Conservation (phyloP, 1,140 invertebrate species). For the Trissolcus basalis region DNA sequence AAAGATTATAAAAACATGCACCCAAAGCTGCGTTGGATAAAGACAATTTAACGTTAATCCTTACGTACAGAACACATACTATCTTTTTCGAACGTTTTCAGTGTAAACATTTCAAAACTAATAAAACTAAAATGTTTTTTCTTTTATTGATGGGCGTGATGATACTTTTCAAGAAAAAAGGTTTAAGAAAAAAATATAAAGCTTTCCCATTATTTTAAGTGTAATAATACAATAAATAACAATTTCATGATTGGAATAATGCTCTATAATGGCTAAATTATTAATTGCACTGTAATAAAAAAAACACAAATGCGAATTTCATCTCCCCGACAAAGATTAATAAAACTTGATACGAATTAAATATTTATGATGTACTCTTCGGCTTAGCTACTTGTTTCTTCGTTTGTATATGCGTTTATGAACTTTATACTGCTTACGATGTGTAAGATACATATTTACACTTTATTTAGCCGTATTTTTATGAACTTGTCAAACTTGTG, state of each 20-base stretch:
- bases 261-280: background rate
- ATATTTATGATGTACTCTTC: constrained; percentile 33
- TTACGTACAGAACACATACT: too few species aligned
- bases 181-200: too few species aligned
- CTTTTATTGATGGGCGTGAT: too few species aligned
- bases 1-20: too few species aligned
- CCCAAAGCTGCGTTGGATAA: too few species aligned
- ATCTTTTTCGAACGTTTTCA: too few species aligned
- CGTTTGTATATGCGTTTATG: constrained; percentile 31
- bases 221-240: background rate
- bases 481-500: constrained; percentile 14
- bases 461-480: constrained; percentile 41
- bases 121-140: too few species aligned
- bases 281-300: background rate
- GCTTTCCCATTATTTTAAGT: too few species aligned
- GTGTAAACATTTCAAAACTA: too few species aligned
- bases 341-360: constrained; percentile 31
- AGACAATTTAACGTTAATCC: too few species aligned
- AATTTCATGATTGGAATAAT: background rate
- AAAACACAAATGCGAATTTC: background rate
- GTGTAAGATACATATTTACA: constrained; percentile 36
- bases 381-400: constrained; percentile 29
- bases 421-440: constrained; percentile 22
- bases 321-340: constrained; percentile 9
- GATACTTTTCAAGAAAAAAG: too few species aligned